Evolutionary conservation across 2,113 vertebrate species (phyloP).

Genomic region (Lonchura striata): DNA sequence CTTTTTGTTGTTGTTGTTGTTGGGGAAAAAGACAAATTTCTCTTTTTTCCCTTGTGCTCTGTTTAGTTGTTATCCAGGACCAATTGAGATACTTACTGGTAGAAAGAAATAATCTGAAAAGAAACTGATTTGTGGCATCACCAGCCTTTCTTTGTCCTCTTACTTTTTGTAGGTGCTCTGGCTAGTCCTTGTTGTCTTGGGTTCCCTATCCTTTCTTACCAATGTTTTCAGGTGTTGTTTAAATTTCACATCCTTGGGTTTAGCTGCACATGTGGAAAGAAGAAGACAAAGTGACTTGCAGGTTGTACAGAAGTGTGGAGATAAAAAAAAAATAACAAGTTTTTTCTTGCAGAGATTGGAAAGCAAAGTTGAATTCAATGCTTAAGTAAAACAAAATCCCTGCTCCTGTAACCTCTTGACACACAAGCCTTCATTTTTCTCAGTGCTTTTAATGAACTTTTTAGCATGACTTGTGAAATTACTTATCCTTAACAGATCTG

Average conservation of each 20-base stretch:
- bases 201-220: not conserved
- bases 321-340: fast-evolving
- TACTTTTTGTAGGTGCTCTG: not conserved
- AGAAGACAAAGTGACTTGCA: not conserved
- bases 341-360: not conserved
- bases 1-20: too few relatives aligned
- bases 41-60: not conserved
- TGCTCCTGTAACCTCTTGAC: not conserved
- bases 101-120: not conserved
- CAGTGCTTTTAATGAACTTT: not conserved
- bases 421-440: not conserved
- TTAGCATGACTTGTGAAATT: not conserved
- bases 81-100: not conserved
- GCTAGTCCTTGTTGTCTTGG: not conserved
- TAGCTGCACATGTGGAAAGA: not conserved
- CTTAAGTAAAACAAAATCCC: not conserved
- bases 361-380: not conserved
- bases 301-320: not conserved
- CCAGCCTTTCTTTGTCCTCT: not conserved
- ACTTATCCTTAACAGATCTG: not conserved
- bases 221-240: not conserved
- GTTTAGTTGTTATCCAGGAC: not conserved
- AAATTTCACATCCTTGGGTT: not conserved
- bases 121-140: not conserved
- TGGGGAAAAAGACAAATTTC: not conserved